phyloP scores from a whole-genome alignment of 2,797 vertebrate genomes.

The Liasis olivaceus region DNA sequence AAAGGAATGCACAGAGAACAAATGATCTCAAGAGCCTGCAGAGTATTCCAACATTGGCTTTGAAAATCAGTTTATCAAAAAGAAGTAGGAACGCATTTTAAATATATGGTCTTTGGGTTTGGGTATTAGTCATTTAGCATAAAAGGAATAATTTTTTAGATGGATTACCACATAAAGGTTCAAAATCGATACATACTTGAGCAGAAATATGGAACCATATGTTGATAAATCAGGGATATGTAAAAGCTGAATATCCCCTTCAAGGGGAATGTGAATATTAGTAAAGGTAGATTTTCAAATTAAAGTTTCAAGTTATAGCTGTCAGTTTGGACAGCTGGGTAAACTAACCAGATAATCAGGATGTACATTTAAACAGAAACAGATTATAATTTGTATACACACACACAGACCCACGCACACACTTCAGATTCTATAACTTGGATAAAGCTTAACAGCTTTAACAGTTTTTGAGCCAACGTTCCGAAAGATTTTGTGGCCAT shows the following conservation, averaged over 20 bases:
- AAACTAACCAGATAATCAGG: neutral
- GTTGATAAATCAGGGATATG: neutral
- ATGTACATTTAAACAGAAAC: neutral
- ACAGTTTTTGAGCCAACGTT: neutral
- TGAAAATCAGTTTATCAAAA: conserved; percentile 63
- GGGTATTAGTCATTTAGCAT: conserved; percentile 56
- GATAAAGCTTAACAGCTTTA: neutral
- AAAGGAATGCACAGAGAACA: conserved; percentile 53
- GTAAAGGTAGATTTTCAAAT: neutral
- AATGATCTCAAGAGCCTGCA: conserved; percentile 47
- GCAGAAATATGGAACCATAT: neutral
- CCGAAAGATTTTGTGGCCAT: neutral
- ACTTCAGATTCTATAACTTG: neutral
- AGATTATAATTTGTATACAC: neutral
- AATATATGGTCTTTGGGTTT: conserved; percentile 52
- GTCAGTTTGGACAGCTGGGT: neutral
- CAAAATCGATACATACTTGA: conserved; percentile 38
- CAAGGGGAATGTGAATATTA: neutral
- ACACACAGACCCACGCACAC: too few relatives aligned
- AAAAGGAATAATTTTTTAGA: conserved; percentile 44
- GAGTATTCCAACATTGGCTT: conserved; percentile 63
- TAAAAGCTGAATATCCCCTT: neutral
- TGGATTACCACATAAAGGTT: conserved; percentile 41
- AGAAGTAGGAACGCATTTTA: conserved; percentile 53
- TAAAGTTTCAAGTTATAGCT: neutral